Evolutionary conservation across 1,140 invertebrate species (phyloP).

Genomic region (Galendromus occidentalis): DNA sequence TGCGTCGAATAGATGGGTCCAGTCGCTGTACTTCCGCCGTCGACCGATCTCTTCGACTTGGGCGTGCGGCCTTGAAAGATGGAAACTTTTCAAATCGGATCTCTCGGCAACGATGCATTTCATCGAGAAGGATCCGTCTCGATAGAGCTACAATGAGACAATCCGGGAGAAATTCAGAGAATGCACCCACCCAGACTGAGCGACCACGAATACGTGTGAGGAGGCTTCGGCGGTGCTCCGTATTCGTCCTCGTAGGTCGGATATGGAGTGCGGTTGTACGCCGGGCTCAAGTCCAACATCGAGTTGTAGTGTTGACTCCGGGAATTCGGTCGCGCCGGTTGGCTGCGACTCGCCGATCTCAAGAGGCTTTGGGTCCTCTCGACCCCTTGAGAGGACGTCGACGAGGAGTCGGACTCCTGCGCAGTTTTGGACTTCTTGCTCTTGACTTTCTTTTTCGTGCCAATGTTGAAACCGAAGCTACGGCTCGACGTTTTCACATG

Average conservation of each 20-base stretch:
- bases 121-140: too few species aligned
- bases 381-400: background rate
- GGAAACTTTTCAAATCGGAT: too few species aligned
- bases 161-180: background rate
- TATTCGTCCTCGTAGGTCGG: conserved; percentile 3
- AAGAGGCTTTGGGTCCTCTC: background rate
- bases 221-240: background rate
- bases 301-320: conserved; percentile 4
- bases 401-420: conserved; percentile 4
- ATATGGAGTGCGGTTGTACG: background rate
- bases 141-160: too few species aligned
- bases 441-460: conserved; percentile 2
- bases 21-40: conserved; percentile 1
- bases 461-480: conserved; percentile 2
- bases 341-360: background rate
- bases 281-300: background rate
- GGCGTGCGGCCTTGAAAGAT: background rate
- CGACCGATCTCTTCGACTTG: conserved; percentile 2
- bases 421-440: background rate
- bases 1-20: background rate
- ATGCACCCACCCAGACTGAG: background rate
- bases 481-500: conserved; percentile 3
- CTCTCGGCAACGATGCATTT: too few species aligned
- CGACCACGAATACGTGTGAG: background rate
- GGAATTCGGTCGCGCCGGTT: background rate